Evolutionary conservation across 2,113 vertebrate genomes (phyloP), one percentile per base, ranked within the genome.

Genomic region (Bubo bubo): DNA sequence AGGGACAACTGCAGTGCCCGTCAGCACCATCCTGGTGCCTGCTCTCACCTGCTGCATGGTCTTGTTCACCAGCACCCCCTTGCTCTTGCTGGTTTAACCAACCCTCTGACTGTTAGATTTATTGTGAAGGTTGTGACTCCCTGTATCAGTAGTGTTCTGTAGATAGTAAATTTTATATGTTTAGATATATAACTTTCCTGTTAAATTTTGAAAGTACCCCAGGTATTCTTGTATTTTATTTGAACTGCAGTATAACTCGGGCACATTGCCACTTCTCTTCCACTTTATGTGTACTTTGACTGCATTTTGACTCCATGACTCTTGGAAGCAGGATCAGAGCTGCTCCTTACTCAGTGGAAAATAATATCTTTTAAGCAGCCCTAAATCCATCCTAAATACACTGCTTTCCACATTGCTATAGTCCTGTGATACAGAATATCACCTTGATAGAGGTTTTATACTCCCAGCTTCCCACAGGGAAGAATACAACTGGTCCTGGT

Each of bases 11-110:
- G 41, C 32, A 45, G 35, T 7, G 35, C n/a, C 39, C 12, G 7
- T 5, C 47, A 37, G 16, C 45, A 15, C 8, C 1, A 6, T 22
- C 53, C 53, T 30, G 1, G 0, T n/a, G 49, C 63, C 52, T 47
- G 79, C 34, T 58, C 41, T 68, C 50, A 19, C 11, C 39, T 67
- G 50, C 19, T 35, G 60, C 35, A 10, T 2, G 4, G 32, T 27
- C 27, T 34, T 37, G 16, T 27, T 20, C 43, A 20, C 21, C 49
- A 52, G 43, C 56, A 64, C 3, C 10, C 30, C 37, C 28, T 28
- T 47, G 62, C 14, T 64, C 34, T 66, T 59, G 10, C 50, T 24
- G 21, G 8, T 66, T 86, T 53, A 53, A 66, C 12, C 52, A 35
- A 13, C 9, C 6, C 30, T 56, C 62, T 58, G 64, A 32, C 34